phyloP scores from a whole-genome alignment of 2,113 vertebrate genomes.

The Macheiramphus alcinus region DNA sequence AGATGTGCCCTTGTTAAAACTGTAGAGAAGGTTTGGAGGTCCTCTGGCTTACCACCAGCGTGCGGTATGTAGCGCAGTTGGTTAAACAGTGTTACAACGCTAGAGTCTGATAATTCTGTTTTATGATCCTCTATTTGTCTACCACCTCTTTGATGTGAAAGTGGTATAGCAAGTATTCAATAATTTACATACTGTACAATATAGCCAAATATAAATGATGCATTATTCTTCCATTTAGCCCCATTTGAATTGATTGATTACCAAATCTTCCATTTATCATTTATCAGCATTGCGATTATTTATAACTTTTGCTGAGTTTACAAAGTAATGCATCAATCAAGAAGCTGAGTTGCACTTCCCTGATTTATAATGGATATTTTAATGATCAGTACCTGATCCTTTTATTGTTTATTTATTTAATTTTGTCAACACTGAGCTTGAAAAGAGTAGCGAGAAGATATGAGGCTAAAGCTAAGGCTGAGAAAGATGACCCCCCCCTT shows the following conservation, averaged over 20 bases:
- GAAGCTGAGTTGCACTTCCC: conserved; percentile 64
- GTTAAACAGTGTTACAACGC: not conserved
- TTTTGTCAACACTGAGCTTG: conserved; percentile 32
- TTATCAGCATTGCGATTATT: conserved; percentile 66
- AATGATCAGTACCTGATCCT: conserved; percentile 29
- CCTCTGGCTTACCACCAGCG: not conserved
- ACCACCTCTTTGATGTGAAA: conserved; percentile 9
- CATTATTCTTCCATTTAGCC: conserved; percentile 69
- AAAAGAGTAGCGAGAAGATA: conserved; percentile 5
- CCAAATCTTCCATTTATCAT: conserved; percentile 50
- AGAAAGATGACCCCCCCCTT: not conserved
- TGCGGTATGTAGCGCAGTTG: not conserved
- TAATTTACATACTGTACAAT: conserved; percentile 49
- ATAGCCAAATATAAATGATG: conserved; percentile 48
- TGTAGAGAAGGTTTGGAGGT: not conserved
- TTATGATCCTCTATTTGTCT: not conserved
- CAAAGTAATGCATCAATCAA: conserved; percentile 48
- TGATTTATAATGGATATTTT: conserved; percentile 65
- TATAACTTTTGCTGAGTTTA: conserved; percentile 73
- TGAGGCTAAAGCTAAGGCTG: not conserved
- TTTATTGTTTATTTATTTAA: conserved; percentile 16
- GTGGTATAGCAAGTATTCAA: conserved; percentile 14
- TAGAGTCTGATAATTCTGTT: not conserved
- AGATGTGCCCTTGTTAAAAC: not conserved
- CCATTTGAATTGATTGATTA: conserved; percentile 68